Conservation (phyloP, 1,140 invertebrate genomes). For the Callitettix versicolor region DNA sequence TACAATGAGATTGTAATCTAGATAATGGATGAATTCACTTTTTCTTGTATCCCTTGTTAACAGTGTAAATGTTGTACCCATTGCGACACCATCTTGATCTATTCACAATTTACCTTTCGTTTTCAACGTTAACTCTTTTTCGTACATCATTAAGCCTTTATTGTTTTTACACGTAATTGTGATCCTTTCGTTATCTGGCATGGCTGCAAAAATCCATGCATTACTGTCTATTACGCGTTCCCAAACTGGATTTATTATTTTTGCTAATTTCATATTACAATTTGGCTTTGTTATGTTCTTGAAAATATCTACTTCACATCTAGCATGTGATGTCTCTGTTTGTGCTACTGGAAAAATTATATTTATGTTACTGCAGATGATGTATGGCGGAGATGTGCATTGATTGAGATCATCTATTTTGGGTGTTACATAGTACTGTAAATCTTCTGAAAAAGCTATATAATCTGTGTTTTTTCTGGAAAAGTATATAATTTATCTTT, state of each 20-base stretch:
- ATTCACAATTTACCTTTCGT: background rate
- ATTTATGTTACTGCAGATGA: background rate
- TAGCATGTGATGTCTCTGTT: background rate
- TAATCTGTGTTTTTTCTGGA: background rate
- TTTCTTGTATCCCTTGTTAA: background rate
- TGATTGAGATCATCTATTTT: too few species aligned
- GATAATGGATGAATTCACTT: too few species aligned
- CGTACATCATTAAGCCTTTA: too few species aligned
- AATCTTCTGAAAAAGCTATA: conserved; percentile 1
- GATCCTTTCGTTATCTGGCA: too few species aligned
- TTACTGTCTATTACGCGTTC: background rate
- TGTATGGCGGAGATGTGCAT: background rate
- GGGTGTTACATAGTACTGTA: background rate
- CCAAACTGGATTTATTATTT: background rate
- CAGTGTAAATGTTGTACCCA: too few species aligned
- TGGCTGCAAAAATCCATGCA: background rate
- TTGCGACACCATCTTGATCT: too few species aligned
- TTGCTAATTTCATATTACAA: too few species aligned
- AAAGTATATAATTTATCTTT: background rate
- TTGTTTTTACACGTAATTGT: too few species aligned
- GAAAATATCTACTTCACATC: conserved; percentile 1
- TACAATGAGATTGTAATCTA: too few species aligned
- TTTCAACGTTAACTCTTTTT: too few species aligned
- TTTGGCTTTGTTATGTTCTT: background rate
- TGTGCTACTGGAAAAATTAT: background rate